Conservation (phyloP, 2,113 vertebrate genomes). For the Boulengeromyrus knoepffleri region DNA sequence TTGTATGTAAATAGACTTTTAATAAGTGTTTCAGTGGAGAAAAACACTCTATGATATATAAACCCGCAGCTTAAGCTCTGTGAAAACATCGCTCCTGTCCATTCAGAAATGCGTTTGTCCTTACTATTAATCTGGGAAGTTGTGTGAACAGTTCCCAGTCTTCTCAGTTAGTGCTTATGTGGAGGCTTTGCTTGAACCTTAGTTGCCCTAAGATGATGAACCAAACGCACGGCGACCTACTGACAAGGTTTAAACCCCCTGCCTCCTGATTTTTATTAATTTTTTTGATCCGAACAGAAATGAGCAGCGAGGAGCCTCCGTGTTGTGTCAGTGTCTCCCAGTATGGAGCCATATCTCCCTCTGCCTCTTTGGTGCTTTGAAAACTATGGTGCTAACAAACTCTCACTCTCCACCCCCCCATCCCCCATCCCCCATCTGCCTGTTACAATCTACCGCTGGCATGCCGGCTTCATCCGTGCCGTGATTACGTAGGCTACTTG, state of each 20-base stretch:
- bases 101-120: not conserved
- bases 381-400: constrained; percentile 49
- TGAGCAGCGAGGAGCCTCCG: not conserved
- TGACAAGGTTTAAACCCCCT: not conserved
- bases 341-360: constrained; percentile 22
- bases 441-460: constrained; percentile 28
- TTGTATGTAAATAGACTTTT: not conserved
- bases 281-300: not conserved
- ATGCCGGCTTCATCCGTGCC: not conserved
- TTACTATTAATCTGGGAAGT: not conserved
- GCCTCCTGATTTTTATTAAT: not conserved
- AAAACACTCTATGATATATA: not conserved
- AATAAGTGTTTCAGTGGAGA: not conserved
- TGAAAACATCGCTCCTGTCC: not conserved
- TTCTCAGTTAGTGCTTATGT: not conserved
- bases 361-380: constrained; percentile 41
- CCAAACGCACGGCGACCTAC: not conserved
- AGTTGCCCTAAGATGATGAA: not conserved
- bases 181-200: not conserved
- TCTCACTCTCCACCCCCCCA: constrained; percentile 34
- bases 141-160: not conserved
- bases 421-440: constrained; percentile 44
- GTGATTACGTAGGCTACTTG: not conserved
- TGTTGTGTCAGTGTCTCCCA: constrained; percentile 13
- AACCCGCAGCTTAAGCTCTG: not conserved